Conservation (phyloP, 2,888 invertebrate genomes). For the Xylota segnis region DNA sequence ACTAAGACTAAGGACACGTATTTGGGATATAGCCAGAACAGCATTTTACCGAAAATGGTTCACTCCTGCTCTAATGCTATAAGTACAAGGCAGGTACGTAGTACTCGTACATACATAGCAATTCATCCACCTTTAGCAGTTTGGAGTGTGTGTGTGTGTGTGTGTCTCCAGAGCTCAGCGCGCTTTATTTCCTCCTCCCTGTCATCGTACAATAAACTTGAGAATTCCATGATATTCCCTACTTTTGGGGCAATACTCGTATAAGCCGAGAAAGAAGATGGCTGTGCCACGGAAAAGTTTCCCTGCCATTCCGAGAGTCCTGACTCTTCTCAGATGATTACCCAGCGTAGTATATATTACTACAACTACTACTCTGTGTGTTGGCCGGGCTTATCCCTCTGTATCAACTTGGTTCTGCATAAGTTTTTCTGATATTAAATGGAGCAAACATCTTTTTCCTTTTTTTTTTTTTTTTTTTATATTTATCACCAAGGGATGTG, state of each 20-base stretch:
- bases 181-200: conserved; percentile 46
- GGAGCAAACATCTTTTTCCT: conserved; percentile 61
- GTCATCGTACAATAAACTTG: conserved; percentile 67
- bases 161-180: conserved; percentile 50
- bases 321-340: conserved; percentile 73
- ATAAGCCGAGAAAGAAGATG: conserved; percentile 57
- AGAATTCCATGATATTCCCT: conserved; percentile 72
- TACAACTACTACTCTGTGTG: conserved; percentile 50
- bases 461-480: conserved; percentile 45
- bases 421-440: conserved; percentile 75
- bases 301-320: conserved; percentile 46
- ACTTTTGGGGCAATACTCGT: conserved; percentile 70
- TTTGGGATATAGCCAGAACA: conserved; percentile 67
- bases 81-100: conserved; percentile 15
- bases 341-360: conserved; percentile 51
- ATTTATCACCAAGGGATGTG: conserved; percentile 71
- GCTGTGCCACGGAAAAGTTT: conserved; percentile 58
- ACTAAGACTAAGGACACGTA: conserved; percentile 71
- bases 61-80: conserved; percentile 29
- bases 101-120: conserved; percentile 48
- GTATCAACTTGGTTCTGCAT: conserved; percentile 68
- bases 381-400: conserved; percentile 40
- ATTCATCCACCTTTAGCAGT: conserved; percentile 69
- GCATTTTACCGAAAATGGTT: conserved; percentile 67
- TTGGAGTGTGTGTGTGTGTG: conserved; percentile 61